A percentile compares a stretch with the other conserved stretches of the same genome.
phyloP scores from a whole-genome alignment of 2,113 vertebrate genomes.

The Rallus limicola region DNA sequence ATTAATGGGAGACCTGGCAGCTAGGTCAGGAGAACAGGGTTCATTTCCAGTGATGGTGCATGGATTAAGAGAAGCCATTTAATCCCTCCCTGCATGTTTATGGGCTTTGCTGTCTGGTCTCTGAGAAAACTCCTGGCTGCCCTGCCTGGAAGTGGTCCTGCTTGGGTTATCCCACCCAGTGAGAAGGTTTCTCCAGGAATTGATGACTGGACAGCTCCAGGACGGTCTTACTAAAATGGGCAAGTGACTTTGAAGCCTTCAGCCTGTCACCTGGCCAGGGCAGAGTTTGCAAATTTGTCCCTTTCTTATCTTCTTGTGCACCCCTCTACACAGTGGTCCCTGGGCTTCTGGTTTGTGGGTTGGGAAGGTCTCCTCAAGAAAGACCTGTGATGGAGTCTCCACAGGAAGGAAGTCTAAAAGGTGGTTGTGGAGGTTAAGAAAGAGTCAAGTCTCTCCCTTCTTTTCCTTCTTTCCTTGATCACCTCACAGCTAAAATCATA shows the following conservation, averaged over 20 bases:
- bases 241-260: neutral
- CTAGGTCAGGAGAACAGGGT: neutral
- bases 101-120: neutral
- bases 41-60: accelerated
- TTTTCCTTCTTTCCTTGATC: neutral
- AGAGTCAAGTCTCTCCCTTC: neutral
- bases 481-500: neutral
- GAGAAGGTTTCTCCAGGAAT: neutral
- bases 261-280: neutral
- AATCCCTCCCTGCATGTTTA: neutral
- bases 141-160: neutral
- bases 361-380: neutral
- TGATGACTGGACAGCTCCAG: neutral
- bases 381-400: no score
- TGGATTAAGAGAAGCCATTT: neutral
- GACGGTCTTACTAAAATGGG: neutral
- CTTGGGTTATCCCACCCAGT: neutral
- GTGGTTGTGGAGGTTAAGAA: neutral
- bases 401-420: neutral
- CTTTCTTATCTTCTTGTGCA: neutral
- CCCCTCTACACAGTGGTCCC: neutral
- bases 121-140: neutral
- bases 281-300: neutral
- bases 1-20: neutral
- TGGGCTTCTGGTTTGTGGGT: neutral